Evolutionary conservation across 2,113 vertebrate species (phyloP).

Genomic region (Catharus bicknelli): DNA sequence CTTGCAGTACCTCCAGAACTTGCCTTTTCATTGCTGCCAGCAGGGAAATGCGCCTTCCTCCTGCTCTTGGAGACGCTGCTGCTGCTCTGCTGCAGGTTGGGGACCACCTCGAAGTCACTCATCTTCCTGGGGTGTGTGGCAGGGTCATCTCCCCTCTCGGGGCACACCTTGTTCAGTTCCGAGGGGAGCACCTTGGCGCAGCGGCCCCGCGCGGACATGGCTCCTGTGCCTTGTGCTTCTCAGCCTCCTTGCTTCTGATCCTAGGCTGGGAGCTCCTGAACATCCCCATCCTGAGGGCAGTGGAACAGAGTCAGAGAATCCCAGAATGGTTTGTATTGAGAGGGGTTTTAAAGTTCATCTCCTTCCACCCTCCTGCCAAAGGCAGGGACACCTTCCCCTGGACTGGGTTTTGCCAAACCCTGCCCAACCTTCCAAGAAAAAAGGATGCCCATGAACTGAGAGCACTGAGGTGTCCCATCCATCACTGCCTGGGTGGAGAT

Average conservation of each 20-base stretch:
- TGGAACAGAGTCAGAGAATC: background rate
- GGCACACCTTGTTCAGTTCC: constrained; percentile 5
- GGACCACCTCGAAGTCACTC: constrained; percentile 37
- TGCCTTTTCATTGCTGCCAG: constrained; percentile 65
- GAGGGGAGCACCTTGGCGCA: constrained; percentile 19
- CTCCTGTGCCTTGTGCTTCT: background rate
- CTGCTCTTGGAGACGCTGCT: constrained; percentile 37
- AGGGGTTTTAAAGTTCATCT: background rate
- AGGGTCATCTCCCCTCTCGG: constrained; percentile 30
- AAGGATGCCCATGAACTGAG: no score
- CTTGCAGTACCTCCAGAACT: background rate
- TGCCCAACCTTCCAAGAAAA: rapidly evolving
- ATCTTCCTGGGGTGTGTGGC: background rate
- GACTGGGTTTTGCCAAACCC: background rate
- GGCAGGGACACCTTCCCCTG: background rate
- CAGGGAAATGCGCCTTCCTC: constrained; percentile 19
- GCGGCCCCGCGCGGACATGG: background rate
- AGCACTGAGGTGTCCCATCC: background rate
- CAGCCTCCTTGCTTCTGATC: background rate
- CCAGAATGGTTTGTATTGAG: background rate
- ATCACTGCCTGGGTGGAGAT: background rate
- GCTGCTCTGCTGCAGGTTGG: constrained; percentile 56
- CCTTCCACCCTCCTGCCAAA: background rate
- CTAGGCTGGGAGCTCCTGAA: background rate
- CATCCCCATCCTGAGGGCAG: background rate